Base-by-base conservation (phyloP, 1,140 invertebrate species). In the Xylocopa sonorina region DNA sequence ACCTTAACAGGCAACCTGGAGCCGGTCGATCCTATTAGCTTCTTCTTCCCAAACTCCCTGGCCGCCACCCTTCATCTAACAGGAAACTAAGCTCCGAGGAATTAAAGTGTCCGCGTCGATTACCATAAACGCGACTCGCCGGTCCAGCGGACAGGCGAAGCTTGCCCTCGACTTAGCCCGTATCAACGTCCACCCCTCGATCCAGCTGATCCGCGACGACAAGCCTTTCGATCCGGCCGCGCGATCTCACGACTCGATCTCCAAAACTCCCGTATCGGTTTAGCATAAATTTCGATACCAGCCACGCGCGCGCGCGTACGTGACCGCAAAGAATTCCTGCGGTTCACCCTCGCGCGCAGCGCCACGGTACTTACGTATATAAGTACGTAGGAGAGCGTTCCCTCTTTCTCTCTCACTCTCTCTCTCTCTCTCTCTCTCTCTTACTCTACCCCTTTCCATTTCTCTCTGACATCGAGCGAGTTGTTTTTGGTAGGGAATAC, bases 401-500 rank as follows among this genome's bases (percentile, higher is more conserved):
- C n/a, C n/a, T n/a, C n/a, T n/a, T n/a, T n/a, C n/a, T n/a, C n/a
- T n/a, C n/a, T n/a, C n/a, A n/a, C n/a, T n/a, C n/a, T n/a, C n/a
- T n/a, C n/a, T n/a, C n/a, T n/a, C n/a, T n/a, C n/a, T n/a, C n/a
- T n/a, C n/a, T n/a, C n/a, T n/a, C n/a, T n/a, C n/a, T n/a, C n/a
- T n/a, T n/a, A n/a, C n/a, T n/a, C n/a, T n/a, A n/a, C n/a, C n/a
- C n/a, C n/a, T n/a, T n/a, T n/a, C n/a, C n/a, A n/a, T n/a, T n/a
- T n/a, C n/a, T n/a, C n/a, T n/a, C n/a, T 21, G 2, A n/a, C 41
- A 51, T 74, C 69, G 77, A 10, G 63, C 55, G 57, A 71, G 69
- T 55, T 71, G 69, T 83, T 89, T 89, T 86, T 74, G 16, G n/a
- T n/a, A n/a, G 24, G 18, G 43, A 78, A 77, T 83, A 85, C 87